Percentiles rank a stretch among this genome's conserved stretches.
These are phyloP conservation scores for Esox masquinongy DNA, from an alignment of 2,797 vertebrate species.

Conservation along the genomic window DNA sequence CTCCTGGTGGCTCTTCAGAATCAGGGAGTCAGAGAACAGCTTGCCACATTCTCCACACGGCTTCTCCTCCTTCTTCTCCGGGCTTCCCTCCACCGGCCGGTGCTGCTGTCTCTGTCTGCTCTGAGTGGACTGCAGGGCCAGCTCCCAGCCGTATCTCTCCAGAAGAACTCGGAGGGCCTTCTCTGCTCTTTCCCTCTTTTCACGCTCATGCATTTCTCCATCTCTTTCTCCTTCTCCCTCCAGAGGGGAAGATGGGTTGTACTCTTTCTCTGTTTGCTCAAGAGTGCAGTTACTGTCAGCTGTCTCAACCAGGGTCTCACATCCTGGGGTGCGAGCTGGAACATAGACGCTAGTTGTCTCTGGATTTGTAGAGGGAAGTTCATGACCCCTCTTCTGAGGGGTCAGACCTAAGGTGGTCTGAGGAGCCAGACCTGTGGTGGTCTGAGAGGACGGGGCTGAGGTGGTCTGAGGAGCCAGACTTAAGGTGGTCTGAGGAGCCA, in stretches of 20 bases:
- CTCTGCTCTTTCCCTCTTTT: conserved; percentile 29
- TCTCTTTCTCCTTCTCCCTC: conserved; percentile 75
- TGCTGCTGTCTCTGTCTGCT: conserved; percentile 89
- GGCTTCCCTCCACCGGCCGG: conserved; percentile 50
- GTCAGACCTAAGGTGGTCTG: too few relatives aligned
- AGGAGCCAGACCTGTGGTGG: conserved; percentile 32
- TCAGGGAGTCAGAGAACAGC: conserved; percentile 93
- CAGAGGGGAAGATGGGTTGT: conserved; percentile 39
- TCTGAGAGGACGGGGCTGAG: conserved; percentile 50
- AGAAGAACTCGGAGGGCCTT: conserved; percentile 87
- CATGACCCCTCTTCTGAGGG: background rate
- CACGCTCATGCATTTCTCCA: conserved; percentile 49
- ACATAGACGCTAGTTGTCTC: conserved; percentile 52
- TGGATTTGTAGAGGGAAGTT: conserved; percentile 40
- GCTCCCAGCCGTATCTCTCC: conserved; percentile 96
- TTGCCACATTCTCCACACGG: conserved; percentile 92
- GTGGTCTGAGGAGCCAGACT: conserved; percentile 62
- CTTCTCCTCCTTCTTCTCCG: conserved; percentile 75
- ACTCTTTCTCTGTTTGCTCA: conserved; percentile 77
- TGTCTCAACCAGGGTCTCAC: conserved; percentile 44
- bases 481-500: conserved; percentile 42
- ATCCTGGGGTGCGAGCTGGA: conserved; percentile 29
- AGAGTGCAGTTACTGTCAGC: conserved; percentile 35
- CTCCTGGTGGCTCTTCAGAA: conserved; percentile 97
- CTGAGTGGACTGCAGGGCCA: conserved; percentile 97